These are phyloP conservation scores for Elephas maximus DNA, from an alignment of 2,113 vertebrate species.

Conservation along the genomic window DNA sequence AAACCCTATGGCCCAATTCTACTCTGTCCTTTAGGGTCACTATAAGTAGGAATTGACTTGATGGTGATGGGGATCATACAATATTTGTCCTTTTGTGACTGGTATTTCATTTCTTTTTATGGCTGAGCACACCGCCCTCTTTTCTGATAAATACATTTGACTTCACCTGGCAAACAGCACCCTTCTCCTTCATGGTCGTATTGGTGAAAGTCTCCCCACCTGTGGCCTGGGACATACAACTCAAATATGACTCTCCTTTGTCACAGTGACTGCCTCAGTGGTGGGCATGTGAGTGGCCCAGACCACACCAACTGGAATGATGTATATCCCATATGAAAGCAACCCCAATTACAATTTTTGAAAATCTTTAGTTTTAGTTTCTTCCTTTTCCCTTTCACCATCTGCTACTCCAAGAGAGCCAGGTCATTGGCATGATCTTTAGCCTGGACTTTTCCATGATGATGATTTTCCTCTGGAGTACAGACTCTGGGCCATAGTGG, in stretches of 20 bases:
- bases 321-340: rapidly evolving
- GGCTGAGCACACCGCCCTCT: not conserved
- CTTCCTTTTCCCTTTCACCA: not conserved
- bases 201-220: rapidly evolving
- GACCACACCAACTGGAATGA: not conserved
- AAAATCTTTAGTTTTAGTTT: not conserved
- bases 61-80: too few relatives aligned
- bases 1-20: too few relatives aligned
- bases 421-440: not conserved
- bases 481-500: not conserved
- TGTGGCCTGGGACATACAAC: not conserved
- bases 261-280: not conserved
- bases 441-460: constrained; percentile 25
- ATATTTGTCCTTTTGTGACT: too few relatives aligned
- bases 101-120: too few relatives aligned
- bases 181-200: not conserved
- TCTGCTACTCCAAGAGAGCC: not conserved
- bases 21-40: too few relatives aligned
- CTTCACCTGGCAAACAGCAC: not conserved
- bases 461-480: constrained; percentile 16
- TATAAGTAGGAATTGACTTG: too few relatives aligned
- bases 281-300: not conserved
- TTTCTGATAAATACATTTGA: not conserved
- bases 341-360: not conserved
- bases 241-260: not conserved